Evolutionary conservation across 2,113 vertebrate species (phyloP).

Genomic region (Cepphus grylle): DNA sequence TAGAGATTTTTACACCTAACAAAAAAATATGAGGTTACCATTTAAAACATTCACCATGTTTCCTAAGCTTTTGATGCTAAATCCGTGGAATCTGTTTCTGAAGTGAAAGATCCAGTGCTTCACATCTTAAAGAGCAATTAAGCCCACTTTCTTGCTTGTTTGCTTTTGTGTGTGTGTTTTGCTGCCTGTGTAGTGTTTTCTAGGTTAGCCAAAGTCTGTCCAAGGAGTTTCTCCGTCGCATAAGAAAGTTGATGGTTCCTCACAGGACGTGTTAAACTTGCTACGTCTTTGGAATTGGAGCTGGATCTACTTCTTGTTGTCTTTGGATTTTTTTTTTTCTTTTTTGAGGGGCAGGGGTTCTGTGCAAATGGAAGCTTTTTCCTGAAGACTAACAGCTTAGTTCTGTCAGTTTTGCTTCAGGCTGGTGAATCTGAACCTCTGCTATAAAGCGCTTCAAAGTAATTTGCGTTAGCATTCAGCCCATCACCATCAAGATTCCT

Average conservation of each 20-base stretch:
- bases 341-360: neutral
- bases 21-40: neutral
- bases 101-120: neutral
- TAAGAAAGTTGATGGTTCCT: neutral
- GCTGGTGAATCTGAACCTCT: neutral
- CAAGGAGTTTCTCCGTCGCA: neutral
- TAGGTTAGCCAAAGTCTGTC: neutral
- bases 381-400: neutral
- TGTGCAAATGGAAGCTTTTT: neutral
- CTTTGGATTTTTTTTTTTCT: neutral
- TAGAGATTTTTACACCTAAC: neutral
- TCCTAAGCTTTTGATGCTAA: neutral
- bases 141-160: neutral
- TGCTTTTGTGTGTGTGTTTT: neutral
- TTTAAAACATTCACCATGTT: neutral
- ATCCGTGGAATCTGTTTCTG: neutral
- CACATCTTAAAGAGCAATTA: neutral
- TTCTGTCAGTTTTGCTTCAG: neutral
- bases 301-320: neutral
- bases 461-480: neutral
- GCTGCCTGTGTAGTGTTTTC: neutral
- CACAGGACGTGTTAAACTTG: neutral
- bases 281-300: neutral
- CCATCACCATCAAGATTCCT: neutral
- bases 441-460: neutral